Evolutionary conservation across 2,113 vertebrate genomes (phyloP).

Genomic region (Micromys minutus): DNA sequence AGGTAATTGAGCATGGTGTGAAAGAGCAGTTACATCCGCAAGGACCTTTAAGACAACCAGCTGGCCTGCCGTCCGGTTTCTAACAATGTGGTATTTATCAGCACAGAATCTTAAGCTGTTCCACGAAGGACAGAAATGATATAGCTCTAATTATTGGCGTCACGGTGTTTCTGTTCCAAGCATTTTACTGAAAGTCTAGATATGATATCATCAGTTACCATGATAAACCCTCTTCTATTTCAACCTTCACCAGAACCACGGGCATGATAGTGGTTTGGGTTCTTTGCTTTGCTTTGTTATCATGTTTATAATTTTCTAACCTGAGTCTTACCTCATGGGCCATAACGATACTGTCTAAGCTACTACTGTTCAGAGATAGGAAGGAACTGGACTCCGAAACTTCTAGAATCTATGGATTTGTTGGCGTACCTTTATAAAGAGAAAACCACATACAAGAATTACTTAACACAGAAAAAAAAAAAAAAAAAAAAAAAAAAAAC

Average conservation of each 20-base stretch:
- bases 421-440: background rate
- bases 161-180: background rate
- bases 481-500: slow-evolving; percentile 56
- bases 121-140: background rate
- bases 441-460: slow-evolving; percentile 23
- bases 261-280: background rate
- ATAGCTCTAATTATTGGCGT: slow-evolving; percentile 19
- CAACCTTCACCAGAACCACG: background rate
- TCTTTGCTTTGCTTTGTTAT: background rate
- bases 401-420: slow-evolving; percentile 15
- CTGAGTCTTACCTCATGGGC: slow-evolving; percentile 19
- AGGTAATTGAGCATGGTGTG: background rate
- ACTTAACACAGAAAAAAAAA: slow-evolving; percentile 59
- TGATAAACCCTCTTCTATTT: slow-evolving; percentile 30
- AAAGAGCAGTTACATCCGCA: background rate
- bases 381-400: background rate
- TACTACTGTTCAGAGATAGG: background rate
- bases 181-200: slow-evolving; percentile 39
- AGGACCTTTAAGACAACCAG: background rate
- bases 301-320: slow-evolving; percentile 49
- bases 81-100: background rate
- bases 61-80: background rate
- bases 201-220: background rate
- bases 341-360: background rate
- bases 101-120: background rate